Evolutionary conservation across 2,113 vertebrate species (phyloP), one percentile per base, ranked within the genome.

Genomic region (Anarhynchus alexandrinus): DNA sequence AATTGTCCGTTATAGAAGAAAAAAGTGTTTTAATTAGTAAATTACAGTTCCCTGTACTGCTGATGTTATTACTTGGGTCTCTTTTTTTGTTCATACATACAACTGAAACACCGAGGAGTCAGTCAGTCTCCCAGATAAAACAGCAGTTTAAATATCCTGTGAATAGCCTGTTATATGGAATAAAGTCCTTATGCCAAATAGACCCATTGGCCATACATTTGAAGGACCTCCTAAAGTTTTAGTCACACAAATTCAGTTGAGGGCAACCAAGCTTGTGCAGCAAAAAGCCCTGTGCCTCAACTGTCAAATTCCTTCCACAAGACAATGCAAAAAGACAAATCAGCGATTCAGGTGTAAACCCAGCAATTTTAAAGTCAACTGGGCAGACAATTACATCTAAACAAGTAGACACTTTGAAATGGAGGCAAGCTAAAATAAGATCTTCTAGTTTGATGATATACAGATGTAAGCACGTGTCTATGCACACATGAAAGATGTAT

Each of bases 181-280:
- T 23, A 49, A 54, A 38, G 34, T 70, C 64, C 15, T 11, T 49
- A 27, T 10, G 17, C 23, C 45, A 65, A 29, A 49, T 0, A 49
- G 34, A 86, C 34, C 13, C 34, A 34, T 1, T 59, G 58, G 49
- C 36, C 49, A 25, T 17, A 5, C 27, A 82, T 51, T 7, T 72
- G 32, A 86, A 78, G 45, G 43, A 87, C 15, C 6, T 59, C 27
- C 51, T 43, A 2, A 54, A 73, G 83, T 70, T 92, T 95, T 79
- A 93, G 81, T 85, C 62, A 89, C 62, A 91, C 12, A 82, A 86
- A 91, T 89, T 93, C 95, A 94, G 80, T 49, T 95, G 93, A 96
- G 77, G 86, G 29, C 72, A 92, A 95, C 52, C 43, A 57, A 93
- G 10, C 12, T 51, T 43, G 65, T 40, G 11, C 40, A 89, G 49